phyloP scores from a whole-genome alignment of 2,888 invertebrate genomes.

The Bombylius discolor region DNA sequence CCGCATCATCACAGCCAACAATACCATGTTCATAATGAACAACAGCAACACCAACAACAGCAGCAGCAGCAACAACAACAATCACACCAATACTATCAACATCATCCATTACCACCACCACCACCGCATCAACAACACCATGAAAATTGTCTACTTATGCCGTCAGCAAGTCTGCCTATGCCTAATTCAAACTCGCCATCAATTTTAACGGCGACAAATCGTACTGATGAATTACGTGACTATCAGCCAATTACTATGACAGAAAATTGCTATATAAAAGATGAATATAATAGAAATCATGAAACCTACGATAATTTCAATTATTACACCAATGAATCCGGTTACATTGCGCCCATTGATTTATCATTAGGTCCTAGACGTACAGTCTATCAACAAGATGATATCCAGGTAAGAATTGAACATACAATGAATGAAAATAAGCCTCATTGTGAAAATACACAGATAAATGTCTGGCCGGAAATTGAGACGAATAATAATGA shows the following conservation, averaged over 20 bases:
- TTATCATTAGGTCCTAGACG: slow-evolving; percentile 24
- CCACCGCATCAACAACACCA: slow-evolving; percentile 1
- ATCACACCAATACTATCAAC: neutral
- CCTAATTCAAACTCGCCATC: slow-evolving; percentile 4
- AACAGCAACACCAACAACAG: slow-evolving; percentile 20
- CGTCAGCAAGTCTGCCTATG: slow-evolving; percentile 24
- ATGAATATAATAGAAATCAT: slow-evolving; percentile 13
- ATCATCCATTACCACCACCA: slow-evolving; percentile 1
- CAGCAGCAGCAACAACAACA: slow-evolving; percentile 15
- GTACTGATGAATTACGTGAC: slow-evolving; percentile 19
- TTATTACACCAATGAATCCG: slow-evolving; percentile 13
- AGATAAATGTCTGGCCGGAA: neutral
- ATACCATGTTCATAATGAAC: slow-evolving; percentile 12
- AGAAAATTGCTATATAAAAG: slow-evolving; percentile 19
- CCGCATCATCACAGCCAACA: slow-evolving; percentile 14
- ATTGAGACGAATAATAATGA: neutral
- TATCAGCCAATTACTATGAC: slow-evolving; percentile 12
- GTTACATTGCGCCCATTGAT: slow-evolving; percentile 26
- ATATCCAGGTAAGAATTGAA: neutral
- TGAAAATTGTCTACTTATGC: slow-evolving; percentile 18
- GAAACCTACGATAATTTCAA: slow-evolving; percentile 15
- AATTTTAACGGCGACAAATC: slow-evolving; percentile 15
- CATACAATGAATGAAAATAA: neutral
- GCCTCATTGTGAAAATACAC: neutral
- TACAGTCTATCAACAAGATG: neutral